A percentile compares a stretch with the other conserved stretches of the same genome.
These are phyloP conservation scores for Pteropus alecto DNA, from an alignment of 2,113 vertebrate species.

Conservation along the genomic window DNA sequence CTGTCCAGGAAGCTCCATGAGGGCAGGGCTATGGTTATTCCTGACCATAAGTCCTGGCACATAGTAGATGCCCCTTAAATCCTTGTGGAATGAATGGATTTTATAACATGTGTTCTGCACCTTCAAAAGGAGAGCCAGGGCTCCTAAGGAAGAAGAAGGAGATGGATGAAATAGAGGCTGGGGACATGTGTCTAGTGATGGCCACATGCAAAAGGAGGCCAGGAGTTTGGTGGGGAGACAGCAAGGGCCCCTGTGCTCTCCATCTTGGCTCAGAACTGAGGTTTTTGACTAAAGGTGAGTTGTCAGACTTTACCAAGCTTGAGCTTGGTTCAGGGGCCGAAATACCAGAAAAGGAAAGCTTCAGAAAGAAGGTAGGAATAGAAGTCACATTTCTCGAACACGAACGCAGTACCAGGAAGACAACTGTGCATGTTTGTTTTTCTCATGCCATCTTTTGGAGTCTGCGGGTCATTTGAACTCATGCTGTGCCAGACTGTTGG, in stretches of 20 bases:
- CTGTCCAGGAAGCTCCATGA: background rate
- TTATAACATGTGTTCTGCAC: background rate
- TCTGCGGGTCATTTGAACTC: background rate
- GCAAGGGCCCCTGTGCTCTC: background rate
- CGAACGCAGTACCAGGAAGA: background rate
- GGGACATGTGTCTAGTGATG: background rate
- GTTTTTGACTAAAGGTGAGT: conserved; percentile 17
- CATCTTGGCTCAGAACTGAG: background rate
- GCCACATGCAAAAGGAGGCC: background rate
- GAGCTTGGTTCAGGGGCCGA: background rate
- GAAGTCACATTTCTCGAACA: background rate
- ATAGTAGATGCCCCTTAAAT: background rate
- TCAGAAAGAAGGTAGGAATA: background rate
- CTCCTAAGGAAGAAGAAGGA: background rate
- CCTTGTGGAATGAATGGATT: background rate
- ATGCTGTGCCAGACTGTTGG: background rate
- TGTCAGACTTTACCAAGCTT: background rate
- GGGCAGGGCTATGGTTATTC: background rate
- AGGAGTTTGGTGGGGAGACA: background rate
- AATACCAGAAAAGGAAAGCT: background rate
- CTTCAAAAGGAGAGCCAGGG: background rate
- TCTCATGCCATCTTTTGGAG: background rate
- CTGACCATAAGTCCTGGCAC: background rate
- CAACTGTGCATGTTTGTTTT: background rate
- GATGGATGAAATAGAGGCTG: background rate